Conservation (phyloP, 1,140 invertebrate species). For the Drosophila pallidifrons region DNA sequence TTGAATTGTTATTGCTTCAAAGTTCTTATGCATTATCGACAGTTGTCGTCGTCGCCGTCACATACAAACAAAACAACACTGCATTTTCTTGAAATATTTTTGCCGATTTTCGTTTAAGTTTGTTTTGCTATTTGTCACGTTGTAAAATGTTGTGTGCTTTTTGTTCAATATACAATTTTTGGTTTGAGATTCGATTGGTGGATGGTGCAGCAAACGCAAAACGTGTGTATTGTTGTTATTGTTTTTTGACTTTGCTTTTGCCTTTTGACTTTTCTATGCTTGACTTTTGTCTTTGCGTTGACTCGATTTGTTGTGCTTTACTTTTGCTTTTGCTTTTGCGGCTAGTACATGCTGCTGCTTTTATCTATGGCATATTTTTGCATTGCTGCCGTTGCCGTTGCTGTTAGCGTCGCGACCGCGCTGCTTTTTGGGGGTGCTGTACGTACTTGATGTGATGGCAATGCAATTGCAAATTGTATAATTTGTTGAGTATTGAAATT, state of each 20-base stretch:
- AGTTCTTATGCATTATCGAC: conserved; percentile 43
- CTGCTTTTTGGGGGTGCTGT: conserved; percentile 68
- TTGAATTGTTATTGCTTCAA: conserved; percentile 38
- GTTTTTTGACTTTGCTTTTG: conserved; percentile 41
- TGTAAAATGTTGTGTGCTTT: conserved; percentile 24
- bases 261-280: conserved; percentile 51
- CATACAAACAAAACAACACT: conserved; percentile 9
- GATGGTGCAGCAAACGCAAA: conserved; percentile 18
- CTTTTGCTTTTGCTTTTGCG: conserved; percentile 40
- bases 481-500: conserved; percentile 62
- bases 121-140: conserved; percentile 49
- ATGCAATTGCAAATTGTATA: conserved; percentile 83
- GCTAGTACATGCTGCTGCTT: conserved; percentile 31
- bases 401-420: conserved; percentile 38
- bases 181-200: not conserved
- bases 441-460: conserved; percentile 50
- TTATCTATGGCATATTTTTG: conserved; percentile 53
- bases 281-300: conserved; percentile 33
- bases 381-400: conserved; percentile 17
- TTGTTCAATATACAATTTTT: conserved; percentile 6
- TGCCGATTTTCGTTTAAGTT: conserved; percentile 3
- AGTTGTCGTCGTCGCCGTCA: not conserved
- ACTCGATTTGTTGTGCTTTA: conserved; percentile 35
- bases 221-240: conserved; percentile 13
- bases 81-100: conserved; percentile 41